Evolutionary conservation across 2,113 vertebrate species (phyloP).

Genomic region (Bufo gargarizans): DNA sequence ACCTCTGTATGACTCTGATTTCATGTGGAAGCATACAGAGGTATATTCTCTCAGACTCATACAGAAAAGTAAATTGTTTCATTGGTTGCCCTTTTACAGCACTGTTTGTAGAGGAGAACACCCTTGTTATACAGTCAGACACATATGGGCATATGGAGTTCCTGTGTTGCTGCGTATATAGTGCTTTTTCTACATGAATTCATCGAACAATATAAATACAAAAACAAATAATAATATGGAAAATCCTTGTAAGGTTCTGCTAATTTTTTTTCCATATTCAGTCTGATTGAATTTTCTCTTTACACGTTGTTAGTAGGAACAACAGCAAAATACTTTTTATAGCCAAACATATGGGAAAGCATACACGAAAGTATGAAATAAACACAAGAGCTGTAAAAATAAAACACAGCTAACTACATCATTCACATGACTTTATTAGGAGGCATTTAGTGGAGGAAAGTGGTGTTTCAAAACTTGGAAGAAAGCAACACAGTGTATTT

Average conservation of each 20-base stretch:
- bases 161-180: background rate
- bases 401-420: background rate
- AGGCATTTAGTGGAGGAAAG: background rate
- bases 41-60: too few relatives aligned
- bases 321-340: background rate
- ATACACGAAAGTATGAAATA: background rate
- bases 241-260: background rate
- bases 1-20: too few relatives aligned
- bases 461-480: background rate
- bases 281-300: background rate
- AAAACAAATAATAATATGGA: background rate
- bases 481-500: conserved; percentile 11
- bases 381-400: background rate
- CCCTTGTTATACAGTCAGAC: background rate
- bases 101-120: background rate
- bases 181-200: background rate
- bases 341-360: background rate
- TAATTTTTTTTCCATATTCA: background rate
- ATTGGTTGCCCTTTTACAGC: background rate
- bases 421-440: background rate
- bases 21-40: too few relatives aligned
- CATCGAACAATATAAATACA: background rate
- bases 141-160: background rate
- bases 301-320: background rate
- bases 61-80: too few relatives aligned